phyloP scores from a whole-genome alignment of 2,113 vertebrate genomes.

The Phylloscopus trochilus region DNA sequence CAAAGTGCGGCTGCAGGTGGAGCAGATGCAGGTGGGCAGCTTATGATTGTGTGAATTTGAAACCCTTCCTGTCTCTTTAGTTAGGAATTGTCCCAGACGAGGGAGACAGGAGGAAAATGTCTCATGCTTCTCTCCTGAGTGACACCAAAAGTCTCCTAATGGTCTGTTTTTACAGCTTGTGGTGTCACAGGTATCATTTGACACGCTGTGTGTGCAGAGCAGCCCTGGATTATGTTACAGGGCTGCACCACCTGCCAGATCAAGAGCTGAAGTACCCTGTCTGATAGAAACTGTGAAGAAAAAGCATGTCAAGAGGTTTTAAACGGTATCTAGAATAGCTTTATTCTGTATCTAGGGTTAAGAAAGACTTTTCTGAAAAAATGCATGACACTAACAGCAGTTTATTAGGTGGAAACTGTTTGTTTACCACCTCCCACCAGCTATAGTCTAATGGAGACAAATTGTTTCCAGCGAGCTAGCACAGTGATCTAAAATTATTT shows the following conservation, averaged over 20 bases:
- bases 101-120: neutral
- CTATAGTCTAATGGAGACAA: neutral
- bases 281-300: neutral
- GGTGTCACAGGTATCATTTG: neutral
- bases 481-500: conserved; percentile 56
- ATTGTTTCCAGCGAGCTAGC: neutral
- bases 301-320: neutral
- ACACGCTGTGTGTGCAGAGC: neutral
- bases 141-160: neutral
- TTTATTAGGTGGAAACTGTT: neutral
- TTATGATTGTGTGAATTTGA: neutral
- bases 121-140: neutral
- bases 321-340: neutral
- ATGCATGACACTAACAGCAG: neutral
- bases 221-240: neutral
- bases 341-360: neutral
- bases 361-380: neutral
- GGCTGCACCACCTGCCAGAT: neutral
- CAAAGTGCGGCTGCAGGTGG: conserved; percentile 83
- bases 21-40: conserved; percentile 90
- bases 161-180: neutral
- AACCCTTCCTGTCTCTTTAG: neutral
- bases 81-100: neutral
- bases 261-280: neutral
- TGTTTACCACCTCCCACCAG: neutral